These are phyloP conservation scores for Psephotus haematonotus DNA, from an alignment of 2,113 vertebrate genomes.

Conservation along the genomic window DNA sequence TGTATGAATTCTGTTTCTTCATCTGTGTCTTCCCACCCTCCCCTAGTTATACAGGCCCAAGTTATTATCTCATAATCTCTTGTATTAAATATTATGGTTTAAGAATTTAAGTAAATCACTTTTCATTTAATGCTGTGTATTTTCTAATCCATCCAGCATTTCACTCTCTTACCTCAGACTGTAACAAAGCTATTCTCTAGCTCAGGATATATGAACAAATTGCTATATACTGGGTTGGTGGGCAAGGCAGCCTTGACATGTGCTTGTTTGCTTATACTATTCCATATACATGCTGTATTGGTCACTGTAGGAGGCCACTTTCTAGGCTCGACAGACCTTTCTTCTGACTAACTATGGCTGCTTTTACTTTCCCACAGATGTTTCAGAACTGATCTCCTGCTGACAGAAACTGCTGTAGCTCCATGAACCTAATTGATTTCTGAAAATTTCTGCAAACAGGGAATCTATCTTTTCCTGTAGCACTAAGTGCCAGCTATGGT, in stretches of 20 bases:
- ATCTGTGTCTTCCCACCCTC: background rate
- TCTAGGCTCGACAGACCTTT: background rate
- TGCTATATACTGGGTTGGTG: background rate
- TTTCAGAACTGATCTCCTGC: background rate
- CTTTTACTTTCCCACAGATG: background rate
- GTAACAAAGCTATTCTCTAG: background rate
- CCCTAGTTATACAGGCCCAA: background rate
- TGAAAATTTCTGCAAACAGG: background rate
- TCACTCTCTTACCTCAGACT: background rate
- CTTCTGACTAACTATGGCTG: background rate
- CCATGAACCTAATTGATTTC: background rate
- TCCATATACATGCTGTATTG: background rate
- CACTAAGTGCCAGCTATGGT: background rate
- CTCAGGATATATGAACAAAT: background rate
- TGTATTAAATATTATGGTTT: fast-evolving
- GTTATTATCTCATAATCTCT: background rate
- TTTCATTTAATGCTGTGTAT: background rate
- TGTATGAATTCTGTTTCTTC: background rate
- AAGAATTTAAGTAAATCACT: background rate
- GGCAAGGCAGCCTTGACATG: background rate
- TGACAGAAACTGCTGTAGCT: background rate
- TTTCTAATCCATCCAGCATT: background rate
- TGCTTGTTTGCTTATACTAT: background rate
- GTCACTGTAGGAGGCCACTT: background rate
- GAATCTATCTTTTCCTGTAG: background rate